phyloP scores from a whole-genome alignment of 2,113 vertebrate genomes.

The Periophthalmodon schlosseri region DNA sequence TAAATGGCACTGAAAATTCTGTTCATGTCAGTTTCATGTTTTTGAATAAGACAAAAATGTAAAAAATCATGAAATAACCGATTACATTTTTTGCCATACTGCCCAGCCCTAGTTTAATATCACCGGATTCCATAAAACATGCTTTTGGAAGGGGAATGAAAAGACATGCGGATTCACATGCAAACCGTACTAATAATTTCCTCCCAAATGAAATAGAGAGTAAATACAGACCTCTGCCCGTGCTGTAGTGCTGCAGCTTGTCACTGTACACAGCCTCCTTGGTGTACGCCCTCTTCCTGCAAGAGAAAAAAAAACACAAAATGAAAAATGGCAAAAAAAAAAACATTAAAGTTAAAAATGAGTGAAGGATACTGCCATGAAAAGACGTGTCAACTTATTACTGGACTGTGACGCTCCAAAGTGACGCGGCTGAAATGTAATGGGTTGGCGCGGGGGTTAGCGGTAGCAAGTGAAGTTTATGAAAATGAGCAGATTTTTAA shows the following conservation, averaged over 20 bases:
- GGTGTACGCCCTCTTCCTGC: conserved; percentile 94
- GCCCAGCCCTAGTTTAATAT: no score
- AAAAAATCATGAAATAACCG: no score
- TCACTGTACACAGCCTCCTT: conserved; percentile 98
- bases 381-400: conserved; percentile 46
- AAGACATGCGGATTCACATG: not conserved
- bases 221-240: conserved; percentile 89
- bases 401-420: conserved; percentile 36
- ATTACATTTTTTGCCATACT: no score
- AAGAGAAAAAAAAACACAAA: conserved; percentile 24
- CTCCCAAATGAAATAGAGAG: not conserved
- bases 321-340: not conserved
- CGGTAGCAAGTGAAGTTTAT: conserved; percentile 61
- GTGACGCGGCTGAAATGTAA: conserved; percentile 59
- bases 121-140: no score
- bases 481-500: conserved; percentile 75
- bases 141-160: no score
- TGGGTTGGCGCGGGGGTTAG: conserved; percentile 51
- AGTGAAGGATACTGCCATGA: conserved; percentile 44
- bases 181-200: not conserved
- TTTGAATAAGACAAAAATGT: no score
- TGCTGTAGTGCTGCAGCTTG: conserved; percentile 98
- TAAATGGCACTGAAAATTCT: no score
- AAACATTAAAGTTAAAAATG: conserved; percentile 26
- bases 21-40: no score